Evolutionary conservation across 2,113 vertebrate genomes (phyloP).

Genomic region (Trachemys scripta): DNA sequence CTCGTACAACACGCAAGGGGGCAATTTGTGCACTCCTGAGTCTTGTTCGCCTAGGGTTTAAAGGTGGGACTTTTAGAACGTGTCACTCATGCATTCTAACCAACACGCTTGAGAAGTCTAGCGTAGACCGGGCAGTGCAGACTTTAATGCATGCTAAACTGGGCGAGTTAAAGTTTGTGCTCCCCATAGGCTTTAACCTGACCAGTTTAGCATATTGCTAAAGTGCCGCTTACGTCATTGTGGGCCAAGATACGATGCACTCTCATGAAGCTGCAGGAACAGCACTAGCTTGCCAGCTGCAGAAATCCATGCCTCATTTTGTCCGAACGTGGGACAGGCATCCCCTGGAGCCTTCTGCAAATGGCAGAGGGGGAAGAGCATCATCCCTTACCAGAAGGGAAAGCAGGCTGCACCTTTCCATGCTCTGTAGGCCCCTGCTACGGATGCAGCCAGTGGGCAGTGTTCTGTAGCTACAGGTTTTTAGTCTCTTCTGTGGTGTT

Average conservation of each 20-base stretch:
- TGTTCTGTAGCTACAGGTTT: background rate
- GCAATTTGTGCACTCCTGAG: background rate
- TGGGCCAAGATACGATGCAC: background rate
- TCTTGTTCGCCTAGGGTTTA: background rate
- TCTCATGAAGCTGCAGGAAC: background rate
- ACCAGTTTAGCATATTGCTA: no score
- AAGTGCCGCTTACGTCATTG: no score
- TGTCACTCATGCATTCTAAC: background rate
- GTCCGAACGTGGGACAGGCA: no score
- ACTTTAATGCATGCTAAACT: slow-evolving; percentile 27
- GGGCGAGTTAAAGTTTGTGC: background rate
- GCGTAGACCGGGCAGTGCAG: slow-evolving; percentile 15
- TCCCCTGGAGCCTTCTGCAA: no score
- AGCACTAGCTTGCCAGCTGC: no score
- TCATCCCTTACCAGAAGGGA: background rate
- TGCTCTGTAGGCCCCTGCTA: rapidly evolving
- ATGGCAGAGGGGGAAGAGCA: background rate
- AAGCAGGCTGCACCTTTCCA: background rate
- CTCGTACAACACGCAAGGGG: background rate
- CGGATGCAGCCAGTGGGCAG: rapidly evolving
- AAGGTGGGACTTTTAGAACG: background rate
- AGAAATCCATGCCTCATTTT: no score
- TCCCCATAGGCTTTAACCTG: no score
- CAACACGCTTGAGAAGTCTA: background rate
- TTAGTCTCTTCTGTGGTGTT: background rate